These are phyloP conservation scores for Drosophila serrata DNA, from an alignment of 1,140 invertebrate species.

Conservation along the genomic window DNA sequence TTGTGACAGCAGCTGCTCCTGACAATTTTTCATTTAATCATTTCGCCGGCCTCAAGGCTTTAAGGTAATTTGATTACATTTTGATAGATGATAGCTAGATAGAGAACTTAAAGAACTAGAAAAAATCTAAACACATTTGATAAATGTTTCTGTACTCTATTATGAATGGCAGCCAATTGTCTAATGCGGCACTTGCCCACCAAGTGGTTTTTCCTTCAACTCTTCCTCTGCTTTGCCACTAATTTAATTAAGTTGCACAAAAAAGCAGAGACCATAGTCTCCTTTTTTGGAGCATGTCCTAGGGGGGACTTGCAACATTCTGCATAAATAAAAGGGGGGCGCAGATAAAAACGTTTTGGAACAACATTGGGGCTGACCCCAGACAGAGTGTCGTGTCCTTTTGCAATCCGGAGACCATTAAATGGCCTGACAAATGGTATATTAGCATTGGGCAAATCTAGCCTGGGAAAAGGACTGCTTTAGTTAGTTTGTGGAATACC, in stretches of 20 bases:
- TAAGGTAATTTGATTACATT: conserved; percentile 49
- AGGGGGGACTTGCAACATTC: conserved; percentile 38
- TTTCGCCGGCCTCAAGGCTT: conserved; percentile 40
- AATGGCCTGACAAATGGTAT: conserved; percentile 63
- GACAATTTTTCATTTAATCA: conserved; percentile 83
- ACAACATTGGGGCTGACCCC: conserved; percentile 50
- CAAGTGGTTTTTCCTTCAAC: conserved; percentile 1
- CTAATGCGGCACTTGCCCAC: conserved; percentile 40
- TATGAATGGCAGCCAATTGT: conserved; percentile 41
- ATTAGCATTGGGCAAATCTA: conserved; percentile 62
- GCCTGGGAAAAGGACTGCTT: conserved; percentile 15
- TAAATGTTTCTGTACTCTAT: conserved; percentile 9
- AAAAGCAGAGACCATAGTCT: conserved; percentile 32
- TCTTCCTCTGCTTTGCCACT: conserved; percentile 17
- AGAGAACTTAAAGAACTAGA: not conserved
- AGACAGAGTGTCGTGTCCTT: conserved; percentile 39
- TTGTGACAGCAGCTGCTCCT: conserved; percentile 50
- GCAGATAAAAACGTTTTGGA: conserved; percentile 61
- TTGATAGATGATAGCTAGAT: conserved; percentile 33
- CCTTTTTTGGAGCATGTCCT: conserved; percentile 26
- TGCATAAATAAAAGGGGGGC: conserved; percentile 71
- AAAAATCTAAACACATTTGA: conserved; percentile 21
- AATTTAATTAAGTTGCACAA: conserved; percentile 69
- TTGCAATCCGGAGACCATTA: conserved; percentile 51
- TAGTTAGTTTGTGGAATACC: not conserved